Evolutionary conservation across 1,140 invertebrate genomes (phyloP).

Genomic region (Drosophila parabipectinata): DNA sequence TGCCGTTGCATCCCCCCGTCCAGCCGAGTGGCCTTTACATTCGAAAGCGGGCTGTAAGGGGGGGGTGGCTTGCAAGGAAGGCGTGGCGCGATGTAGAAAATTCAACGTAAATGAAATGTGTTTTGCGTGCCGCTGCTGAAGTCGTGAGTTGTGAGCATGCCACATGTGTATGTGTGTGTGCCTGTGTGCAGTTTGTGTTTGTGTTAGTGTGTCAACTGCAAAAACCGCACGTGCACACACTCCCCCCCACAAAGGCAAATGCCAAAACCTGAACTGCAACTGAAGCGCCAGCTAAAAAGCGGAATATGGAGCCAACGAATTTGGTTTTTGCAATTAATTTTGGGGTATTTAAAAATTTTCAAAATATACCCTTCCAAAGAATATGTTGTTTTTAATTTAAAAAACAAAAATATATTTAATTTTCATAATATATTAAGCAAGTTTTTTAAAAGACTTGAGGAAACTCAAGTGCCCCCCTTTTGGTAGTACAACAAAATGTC

Average conservation of each 20-base stretch:
- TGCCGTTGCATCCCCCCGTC: neutral
- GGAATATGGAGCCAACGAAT: neutral
- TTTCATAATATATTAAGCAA: neutral
- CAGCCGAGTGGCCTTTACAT: neutral
- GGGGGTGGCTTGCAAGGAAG: constrained; percentile 1
- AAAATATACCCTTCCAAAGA: too few relatives aligned
- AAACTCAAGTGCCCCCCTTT: constrained; percentile 1
- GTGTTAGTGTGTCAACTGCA: constrained; percentile 75
- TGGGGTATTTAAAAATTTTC: too few relatives aligned
- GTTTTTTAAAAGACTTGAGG: neutral
- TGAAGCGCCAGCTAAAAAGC: constrained; percentile 25
- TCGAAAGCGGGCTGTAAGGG: neutral
- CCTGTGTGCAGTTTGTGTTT: constrained; percentile 19
- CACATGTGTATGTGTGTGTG: constrained; percentile 5
- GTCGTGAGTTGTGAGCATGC: constrained; percentile 16
- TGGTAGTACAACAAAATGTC: constrained; percentile 45
- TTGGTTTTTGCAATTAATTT: neutral
- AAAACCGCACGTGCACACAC: constrained; percentile 63
- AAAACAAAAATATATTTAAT: neutral
- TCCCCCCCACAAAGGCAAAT: constrained; percentile 48
- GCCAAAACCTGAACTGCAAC: constrained; percentile 54
- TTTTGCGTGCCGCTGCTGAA: constrained; percentile 66
- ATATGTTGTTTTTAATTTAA: too few relatives aligned
- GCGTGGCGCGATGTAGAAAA: constrained; percentile 52
- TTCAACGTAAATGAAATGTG: constrained; percentile 79